These are phyloP conservation scores for Ondatra zibethicus DNA, from an alignment of 2,113 vertebrate species.

Conservation along the genomic window DNA sequence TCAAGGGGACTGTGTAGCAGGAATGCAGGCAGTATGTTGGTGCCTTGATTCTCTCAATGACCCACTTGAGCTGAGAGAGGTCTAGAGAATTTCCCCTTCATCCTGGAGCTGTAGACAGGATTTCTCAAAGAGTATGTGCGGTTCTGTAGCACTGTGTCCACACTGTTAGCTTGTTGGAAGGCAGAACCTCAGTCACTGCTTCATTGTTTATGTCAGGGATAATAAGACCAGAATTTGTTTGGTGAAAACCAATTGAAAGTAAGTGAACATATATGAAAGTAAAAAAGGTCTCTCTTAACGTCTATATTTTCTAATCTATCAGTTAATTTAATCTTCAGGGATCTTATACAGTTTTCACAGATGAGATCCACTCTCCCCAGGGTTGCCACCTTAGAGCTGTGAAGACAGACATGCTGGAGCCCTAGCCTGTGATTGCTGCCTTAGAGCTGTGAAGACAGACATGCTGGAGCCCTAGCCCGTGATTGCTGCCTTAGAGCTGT, in stretches of 20 bases:
- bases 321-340: background rate
- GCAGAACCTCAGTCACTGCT: background rate
- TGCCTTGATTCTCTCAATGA: background rate
- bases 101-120: background rate
- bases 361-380: background rate
- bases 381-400: background rate
- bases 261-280: background rate
- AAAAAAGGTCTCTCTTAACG: background rate
- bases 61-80: fast-evolving
- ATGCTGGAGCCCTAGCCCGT: background rate
- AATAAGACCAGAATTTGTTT: background rate
- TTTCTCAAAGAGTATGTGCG: background rate
- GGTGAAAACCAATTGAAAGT: background rate
- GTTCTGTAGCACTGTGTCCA: too few species aligned
- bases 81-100: background rate
- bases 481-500: background rate
- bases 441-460: background rate
- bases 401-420: background rate
- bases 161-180: background rate
- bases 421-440: background rate
- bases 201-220: background rate
- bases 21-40: background rate
- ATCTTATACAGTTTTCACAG: constrained; percentile 9
- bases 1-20: background rate
- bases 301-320: background rate